phyloP scores from a whole-genome alignment of 2,113 vertebrate genomes.

The Odontophorus gujanensis region DNA sequence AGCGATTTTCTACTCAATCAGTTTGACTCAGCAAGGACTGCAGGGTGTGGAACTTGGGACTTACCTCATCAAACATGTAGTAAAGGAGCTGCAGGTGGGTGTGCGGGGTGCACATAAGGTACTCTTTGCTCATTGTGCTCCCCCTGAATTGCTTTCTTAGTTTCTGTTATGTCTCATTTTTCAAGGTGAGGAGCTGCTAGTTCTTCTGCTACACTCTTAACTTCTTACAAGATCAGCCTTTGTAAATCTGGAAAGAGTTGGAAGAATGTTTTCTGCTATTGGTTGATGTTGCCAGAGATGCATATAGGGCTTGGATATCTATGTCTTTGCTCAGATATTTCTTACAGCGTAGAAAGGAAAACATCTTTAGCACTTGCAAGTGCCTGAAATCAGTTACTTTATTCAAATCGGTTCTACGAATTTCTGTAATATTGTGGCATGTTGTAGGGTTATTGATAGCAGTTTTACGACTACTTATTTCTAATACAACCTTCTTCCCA shows the following conservation, averaged over 20 bases:
- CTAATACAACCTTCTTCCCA: background rate
- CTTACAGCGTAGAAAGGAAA: background rate
- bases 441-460: background rate
- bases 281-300: background rate
- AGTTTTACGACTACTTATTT: background rate
- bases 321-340: background rate
- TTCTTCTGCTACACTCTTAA: background rate
- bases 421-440: background rate
- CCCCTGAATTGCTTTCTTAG: accelerated
- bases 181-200: background rate
- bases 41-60: conserved; percentile 95
- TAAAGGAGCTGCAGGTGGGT: conserved; percentile 92
- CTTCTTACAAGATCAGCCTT: background rate
- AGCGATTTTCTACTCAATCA: conserved; percentile 95
- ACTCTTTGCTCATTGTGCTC: background rate
- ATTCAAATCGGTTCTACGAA: background rate
- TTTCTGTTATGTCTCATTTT: background rate
- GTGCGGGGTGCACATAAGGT: background rate
- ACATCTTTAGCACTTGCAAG: background rate
- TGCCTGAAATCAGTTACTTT: background rate
- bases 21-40: conserved; percentile 91
- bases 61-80: conserved; percentile 93
- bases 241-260: background rate
- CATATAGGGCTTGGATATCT: too few relatives aligned
- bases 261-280: background rate